Percentiles rank a stretch among this genome's conserved stretches.
Evolutionary conservation across 2,888 invertebrate genomes (phyloP).

Genomic region (Hedya salicella): DNA sequence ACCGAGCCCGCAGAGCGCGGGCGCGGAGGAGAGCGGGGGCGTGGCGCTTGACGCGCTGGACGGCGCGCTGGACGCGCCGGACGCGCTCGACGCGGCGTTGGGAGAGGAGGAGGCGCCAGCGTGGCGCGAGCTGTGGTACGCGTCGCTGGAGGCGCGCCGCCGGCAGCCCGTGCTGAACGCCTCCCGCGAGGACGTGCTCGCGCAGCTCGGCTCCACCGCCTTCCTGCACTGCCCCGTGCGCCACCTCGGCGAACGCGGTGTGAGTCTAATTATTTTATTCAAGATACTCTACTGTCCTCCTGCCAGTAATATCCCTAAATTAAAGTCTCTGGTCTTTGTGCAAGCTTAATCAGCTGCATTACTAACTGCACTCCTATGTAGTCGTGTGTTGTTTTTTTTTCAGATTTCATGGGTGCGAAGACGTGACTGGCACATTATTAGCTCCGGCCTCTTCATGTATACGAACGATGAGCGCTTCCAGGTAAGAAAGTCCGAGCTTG

Average conservation of each 20-base stretch:
- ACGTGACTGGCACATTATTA: conserved; percentile 97
- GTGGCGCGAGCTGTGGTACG: conserved; percentile 87
- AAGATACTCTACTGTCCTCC: no score
- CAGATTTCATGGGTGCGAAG: conserved; percentile 97
- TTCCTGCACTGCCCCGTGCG: conserved; percentile 93
- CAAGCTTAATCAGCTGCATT: no score
- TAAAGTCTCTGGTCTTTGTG: no score
- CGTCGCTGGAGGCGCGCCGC: conserved; percentile 73
- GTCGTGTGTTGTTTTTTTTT: no score
- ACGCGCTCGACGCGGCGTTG: conserved; percentile 65
- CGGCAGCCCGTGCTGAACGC: conserved; percentile 87
- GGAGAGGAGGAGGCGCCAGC: conserved; percentile 72
- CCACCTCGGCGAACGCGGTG: conserved; percentile 90
- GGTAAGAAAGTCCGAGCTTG: conserved; percentile 59
- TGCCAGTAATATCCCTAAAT: no score
- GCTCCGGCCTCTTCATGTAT: conserved; percentile 95
- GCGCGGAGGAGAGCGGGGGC: conserved; percentile 44
- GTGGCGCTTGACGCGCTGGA: conserved; percentile 66
- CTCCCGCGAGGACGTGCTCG: conserved; percentile 90
- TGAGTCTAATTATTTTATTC: conserved; percentile 58
- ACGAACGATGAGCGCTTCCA: conserved; percentile 95
- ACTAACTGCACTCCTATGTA: no score
- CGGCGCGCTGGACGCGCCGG: conserved; percentile 65
- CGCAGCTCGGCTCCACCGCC: conserved; percentile 91
- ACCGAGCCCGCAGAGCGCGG: conserved; percentile 46